Evolutionary conservation across 2,888 invertebrate genomes (phyloP).

Genomic region (Pharmacophagus antenor): DNA sequence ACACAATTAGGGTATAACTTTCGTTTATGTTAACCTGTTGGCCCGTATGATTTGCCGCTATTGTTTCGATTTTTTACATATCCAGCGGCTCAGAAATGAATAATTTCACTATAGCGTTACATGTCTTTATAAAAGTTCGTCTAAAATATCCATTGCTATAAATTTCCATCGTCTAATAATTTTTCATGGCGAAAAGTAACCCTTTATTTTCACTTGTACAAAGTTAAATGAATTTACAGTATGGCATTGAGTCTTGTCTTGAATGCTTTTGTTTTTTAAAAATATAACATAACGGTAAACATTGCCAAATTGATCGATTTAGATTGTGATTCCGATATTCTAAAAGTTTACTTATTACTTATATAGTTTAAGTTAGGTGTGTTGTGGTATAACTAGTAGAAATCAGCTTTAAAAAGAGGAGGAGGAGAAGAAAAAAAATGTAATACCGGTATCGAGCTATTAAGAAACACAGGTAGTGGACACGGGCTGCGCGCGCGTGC

Average conservation of each 20-base stretch:
- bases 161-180: background rate
- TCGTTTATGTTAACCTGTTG: conserved; percentile 1
- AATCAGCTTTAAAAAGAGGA: background rate
- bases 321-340: too few species aligned
- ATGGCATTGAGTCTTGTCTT: too few species aligned
- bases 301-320: too few species aligned
- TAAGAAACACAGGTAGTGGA: conserved; percentile 9
- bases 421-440: background rate
- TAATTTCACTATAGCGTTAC: background rate
- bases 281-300: too few species aligned
- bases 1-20: conserved; percentile 15
- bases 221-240: too few species aligned
- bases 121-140: too few species aligned
- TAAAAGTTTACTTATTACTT: too few species aligned
- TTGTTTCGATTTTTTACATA: conserved; percentile 1
- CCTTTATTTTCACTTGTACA: background rate
- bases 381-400: too few species aligned
- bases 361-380: too few species aligned
- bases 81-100: background rate
- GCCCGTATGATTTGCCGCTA: conserved; percentile 1
- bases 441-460: background rate
- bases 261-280: too few species aligned
- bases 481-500: conserved; percentile 5
- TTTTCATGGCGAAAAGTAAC: too few species aligned
- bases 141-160: background rate